These are phyloP conservation scores for Mechanitis messenoides DNA, from an alignment of 2,888 invertebrate genomes.

Conservation along the genomic window DNA sequence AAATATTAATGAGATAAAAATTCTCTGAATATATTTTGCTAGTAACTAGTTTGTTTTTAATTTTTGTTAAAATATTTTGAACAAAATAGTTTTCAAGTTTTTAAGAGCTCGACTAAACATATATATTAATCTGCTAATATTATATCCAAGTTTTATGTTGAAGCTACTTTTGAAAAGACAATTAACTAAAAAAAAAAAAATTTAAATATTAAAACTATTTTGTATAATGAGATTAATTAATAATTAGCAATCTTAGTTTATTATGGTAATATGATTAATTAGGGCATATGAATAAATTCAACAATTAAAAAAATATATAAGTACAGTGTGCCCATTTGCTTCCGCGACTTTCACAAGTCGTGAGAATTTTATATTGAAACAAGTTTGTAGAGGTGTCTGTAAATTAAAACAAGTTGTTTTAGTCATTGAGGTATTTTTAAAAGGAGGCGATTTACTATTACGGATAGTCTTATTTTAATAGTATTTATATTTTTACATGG, in stretches of 20 bases:
- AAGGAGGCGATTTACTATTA: slow-evolving; percentile 75
- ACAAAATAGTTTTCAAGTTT: too few relatives aligned
- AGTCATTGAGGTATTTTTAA: slow-evolving; percentile 74
- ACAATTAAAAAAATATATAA: not conserved
- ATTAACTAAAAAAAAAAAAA: too few relatives aligned
- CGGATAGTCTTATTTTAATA: slow-evolving; percentile 70
- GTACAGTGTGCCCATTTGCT: slow-evolving; percentile 7
- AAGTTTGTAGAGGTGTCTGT: slow-evolving; percentile 29
- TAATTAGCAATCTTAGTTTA: not conserved
- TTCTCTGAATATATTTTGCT: too few relatives aligned
- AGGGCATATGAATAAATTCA: slow-evolving; percentile 5
- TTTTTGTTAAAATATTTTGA: too few relatives aligned
- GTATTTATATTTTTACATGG: slow-evolving; percentile 77
- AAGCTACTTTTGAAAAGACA: too few relatives aligned
- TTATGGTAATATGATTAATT: not conserved
- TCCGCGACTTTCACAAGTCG: slow-evolving; percentile 29
- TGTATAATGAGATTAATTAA: not conserved
- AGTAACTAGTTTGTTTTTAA: too few relatives aligned
- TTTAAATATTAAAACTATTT: too few relatives aligned
- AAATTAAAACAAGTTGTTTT: slow-evolving; percentile 60
- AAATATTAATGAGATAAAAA: too few relatives aligned
- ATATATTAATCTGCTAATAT: too few relatives aligned
- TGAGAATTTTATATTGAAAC: slow-evolving; percentile 31
- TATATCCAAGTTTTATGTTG: too few relatives aligned
- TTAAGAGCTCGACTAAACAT: too few relatives aligned